Evolutionary conservation across 2,797 vertebrate species (phyloP), one percentile per base, ranked within the genome.

Genomic region (Cossypha heuglini): DNA sequence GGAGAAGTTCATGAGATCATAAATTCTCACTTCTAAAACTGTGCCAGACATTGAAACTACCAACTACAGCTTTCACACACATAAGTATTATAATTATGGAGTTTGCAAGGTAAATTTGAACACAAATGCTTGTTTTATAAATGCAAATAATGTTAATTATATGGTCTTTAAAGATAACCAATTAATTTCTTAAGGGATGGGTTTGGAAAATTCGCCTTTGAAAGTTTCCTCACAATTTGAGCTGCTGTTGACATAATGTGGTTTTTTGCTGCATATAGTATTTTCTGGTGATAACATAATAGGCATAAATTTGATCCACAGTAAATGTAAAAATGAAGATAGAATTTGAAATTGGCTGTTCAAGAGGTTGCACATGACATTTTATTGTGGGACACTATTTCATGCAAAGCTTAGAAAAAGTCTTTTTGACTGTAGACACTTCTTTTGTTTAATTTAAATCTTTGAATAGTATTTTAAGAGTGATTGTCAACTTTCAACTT

Each of bases 371-470:
- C 52, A 92, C 40, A 25, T 10, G 15, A 58, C 64, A 57, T 73
- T 97, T 96, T 82, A 59, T 72, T 71, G 24, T 54, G 71, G 84
- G 52, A 88, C 69, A 68, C 21, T 87, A 85, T 81, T 87, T 94
- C 35, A 46, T 2, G 0, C n/a, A 51, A 79, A 81, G 43, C 62
- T 80, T 88, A 49, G 57, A 73, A 71, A 25, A 77, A 88, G 48
- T 46, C 55, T 94, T 71, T 75, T 43, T 38, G 38, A 46, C 19
- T 87, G 16, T 43, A 78, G 71, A 40, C 8, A 4, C 35, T 29
- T 61, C 77, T 83, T 88, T 81, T 93, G 22, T 54, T 94, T 82
- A 88, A 93, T 79, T 72, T 63, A 83, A 84, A 68, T 67, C 46
- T 79, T 57, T 40, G 35, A 74, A 81, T 28, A 48, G 25, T 81